Conservation (phyloP, 2,888 invertebrate species). For the Lymantria dispar region DNA sequence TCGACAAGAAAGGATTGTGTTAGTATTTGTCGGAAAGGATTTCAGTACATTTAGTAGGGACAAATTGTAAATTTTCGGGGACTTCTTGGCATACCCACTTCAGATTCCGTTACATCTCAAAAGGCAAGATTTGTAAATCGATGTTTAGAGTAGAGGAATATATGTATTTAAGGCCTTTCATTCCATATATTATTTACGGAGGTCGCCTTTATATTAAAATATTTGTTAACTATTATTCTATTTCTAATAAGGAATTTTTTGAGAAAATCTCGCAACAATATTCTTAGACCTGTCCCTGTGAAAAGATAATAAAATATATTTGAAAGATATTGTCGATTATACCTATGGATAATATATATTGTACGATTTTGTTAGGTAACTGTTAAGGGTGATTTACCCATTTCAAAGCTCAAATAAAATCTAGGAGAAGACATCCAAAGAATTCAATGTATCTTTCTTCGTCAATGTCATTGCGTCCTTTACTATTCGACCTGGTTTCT, state of each 20-base stretch:
- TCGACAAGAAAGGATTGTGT: conserved; percentile 51
- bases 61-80: conserved; percentile 35
- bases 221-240: conserved; percentile 8
- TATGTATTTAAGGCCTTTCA: conserved; percentile 33
- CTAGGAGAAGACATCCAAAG: conserved; percentile 4
- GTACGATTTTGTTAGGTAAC: background rate
- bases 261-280: no score
- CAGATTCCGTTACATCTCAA: conserved; percentile 25
- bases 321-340: background rate
- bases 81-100: conserved; percentile 17
- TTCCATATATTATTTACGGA: conserved; percentile 31
- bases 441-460: conserved; percentile 30
- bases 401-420: conserved; percentile 20
- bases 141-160: conserved; percentile 27
- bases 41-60: conserved; percentile 50
- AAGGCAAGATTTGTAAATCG: conserved; percentile 35
- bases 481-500: conserved; percentile 14
- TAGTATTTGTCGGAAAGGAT: conserved; percentile 51
- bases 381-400: background rate
- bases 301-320: background rate
- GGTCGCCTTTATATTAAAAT: conserved; percentile 30
- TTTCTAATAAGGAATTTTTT: background rate
- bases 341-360: background rate
- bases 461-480: conserved; percentile 25
- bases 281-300: background rate